These are phyloP conservation scores for Megatriorchis doriae DNA, from an alignment of 2,113 vertebrate genomes.

Conservation along the genomic window DNA sequence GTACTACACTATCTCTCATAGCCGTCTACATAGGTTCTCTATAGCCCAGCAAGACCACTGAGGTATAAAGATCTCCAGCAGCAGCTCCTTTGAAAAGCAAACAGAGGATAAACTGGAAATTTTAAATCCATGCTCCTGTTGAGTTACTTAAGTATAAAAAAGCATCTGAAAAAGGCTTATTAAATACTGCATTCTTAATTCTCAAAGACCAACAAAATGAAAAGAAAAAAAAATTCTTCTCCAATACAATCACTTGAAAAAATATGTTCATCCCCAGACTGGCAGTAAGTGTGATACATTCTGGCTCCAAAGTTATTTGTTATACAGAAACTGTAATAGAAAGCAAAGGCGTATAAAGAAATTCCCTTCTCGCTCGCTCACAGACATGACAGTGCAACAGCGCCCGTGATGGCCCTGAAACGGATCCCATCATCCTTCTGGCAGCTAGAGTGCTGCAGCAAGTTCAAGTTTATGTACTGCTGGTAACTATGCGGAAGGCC, in stretches of 20 bases:
- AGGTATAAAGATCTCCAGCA: background rate
- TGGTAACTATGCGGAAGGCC: background rate
- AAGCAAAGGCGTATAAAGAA: background rate
- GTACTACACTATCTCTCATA: background rate
- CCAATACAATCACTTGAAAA: background rate
- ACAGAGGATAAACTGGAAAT: background rate
- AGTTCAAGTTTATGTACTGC: background rate
- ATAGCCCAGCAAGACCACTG: background rate
- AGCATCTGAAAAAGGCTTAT: background rate
- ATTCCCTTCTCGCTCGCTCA: background rate
- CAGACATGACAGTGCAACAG: rapidly evolving
- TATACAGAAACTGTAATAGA: background rate
- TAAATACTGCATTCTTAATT: background rate
- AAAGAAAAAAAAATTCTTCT: background rate
- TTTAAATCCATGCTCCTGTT: background rate
- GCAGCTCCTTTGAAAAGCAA: background rate
- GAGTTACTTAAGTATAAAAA: background rate
- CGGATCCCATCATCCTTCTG: background rate
- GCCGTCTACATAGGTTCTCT: background rate
- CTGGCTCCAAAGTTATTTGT: background rate
- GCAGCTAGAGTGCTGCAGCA: no score
- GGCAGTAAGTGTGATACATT: background rate
- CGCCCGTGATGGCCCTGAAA: background rate
- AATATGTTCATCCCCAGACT: background rate
- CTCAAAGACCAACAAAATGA: background rate